Percentiles rank a stretch among this genome's conserved stretches.
phyloP scores from a whole-genome alignment of 2,797 vertebrate genomes.

The Urocyon cinereoargenteus region DNA sequence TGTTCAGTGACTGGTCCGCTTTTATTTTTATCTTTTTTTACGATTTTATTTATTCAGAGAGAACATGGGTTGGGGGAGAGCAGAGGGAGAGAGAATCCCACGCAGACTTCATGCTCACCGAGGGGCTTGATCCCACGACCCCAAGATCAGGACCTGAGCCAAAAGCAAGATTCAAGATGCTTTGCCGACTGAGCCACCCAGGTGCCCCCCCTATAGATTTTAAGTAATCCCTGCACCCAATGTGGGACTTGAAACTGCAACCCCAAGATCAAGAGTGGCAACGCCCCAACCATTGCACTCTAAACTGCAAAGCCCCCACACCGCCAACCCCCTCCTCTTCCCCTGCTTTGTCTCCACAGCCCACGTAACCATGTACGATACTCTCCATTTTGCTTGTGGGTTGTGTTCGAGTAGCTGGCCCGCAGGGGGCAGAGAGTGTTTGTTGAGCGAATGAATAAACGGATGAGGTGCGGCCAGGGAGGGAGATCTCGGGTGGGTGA shows the following conservation, averaged over 20 bases:
- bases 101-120: not conserved
- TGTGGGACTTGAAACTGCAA: not conserved
- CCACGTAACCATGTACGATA: not conserved
- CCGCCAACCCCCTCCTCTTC: accelerated
- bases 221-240: not conserved
- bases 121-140: not conserved
- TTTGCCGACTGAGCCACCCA: not conserved
- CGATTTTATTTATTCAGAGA: not conserved
- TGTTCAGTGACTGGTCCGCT: not conserved
- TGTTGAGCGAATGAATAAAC: not conserved
- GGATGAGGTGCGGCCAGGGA: not conserved
- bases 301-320: accelerated
- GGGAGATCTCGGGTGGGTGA: not conserved
- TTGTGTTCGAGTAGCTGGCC: not conserved
- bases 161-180: not conserved
- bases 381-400: too few relatives aligned
- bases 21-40: not conserved
- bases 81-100: not conserved
- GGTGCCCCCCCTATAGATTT: not conserved
- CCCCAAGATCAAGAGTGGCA: not conserved
- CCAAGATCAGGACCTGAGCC: not conserved
- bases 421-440: accelerated
- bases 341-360: not conserved
- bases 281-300: accelerated
- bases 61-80: not conserved